phyloP scores from a whole-genome alignment of 1,140 invertebrate species.

The Archegozetes longisetosus region DNA sequence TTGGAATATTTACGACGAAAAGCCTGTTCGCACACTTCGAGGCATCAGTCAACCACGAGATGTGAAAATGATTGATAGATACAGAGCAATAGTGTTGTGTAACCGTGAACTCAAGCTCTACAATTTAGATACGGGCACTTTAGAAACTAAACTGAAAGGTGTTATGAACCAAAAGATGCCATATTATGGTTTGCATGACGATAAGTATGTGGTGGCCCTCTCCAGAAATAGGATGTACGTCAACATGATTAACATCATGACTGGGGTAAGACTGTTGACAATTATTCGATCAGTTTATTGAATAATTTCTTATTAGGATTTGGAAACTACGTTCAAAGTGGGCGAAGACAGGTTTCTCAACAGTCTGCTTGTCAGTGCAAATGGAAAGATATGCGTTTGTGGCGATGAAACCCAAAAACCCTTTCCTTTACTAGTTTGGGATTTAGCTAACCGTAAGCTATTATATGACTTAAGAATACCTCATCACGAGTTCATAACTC shows the following conservation, averaged over 20 bases:
- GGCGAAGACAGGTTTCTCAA: conserved; percentile 52
- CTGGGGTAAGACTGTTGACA: conserved; percentile 29
- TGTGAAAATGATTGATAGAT: conserved; percentile 37
- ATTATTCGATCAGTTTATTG: background rate
- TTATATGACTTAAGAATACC: conserved; percentile 70
- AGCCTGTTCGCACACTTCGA: conserved; percentile 46
- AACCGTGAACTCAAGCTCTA: conserved; percentile 58
- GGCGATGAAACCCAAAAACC: conserved; percentile 81
- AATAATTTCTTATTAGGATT: conserved; percentile 33
- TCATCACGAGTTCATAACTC: conserved; percentile 71
- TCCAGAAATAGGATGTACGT: conserved; percentile 77
- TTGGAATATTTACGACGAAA: conserved; percentile 38
- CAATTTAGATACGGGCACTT: conserved; percentile 52
- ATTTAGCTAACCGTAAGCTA: conserved; percentile 59
- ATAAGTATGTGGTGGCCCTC: conserved; percentile 56
- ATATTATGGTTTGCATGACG: conserved; percentile 62
- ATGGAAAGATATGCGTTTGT: conserved; percentile 69
- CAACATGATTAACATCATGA: conserved; percentile 66
- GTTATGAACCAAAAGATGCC: conserved; percentile 88
- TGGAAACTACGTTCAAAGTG: conserved; percentile 64
- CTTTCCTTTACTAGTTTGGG: conserved; percentile 73
- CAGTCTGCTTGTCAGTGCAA: conserved; percentile 64
- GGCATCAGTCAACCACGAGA: conserved; percentile 29
- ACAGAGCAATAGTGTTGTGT: conserved; percentile 57
- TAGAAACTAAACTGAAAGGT: conserved; percentile 54